phyloP scores from a whole-genome alignment of 2,888 invertebrate species.

The Halictus quadricinctus region DNA sequence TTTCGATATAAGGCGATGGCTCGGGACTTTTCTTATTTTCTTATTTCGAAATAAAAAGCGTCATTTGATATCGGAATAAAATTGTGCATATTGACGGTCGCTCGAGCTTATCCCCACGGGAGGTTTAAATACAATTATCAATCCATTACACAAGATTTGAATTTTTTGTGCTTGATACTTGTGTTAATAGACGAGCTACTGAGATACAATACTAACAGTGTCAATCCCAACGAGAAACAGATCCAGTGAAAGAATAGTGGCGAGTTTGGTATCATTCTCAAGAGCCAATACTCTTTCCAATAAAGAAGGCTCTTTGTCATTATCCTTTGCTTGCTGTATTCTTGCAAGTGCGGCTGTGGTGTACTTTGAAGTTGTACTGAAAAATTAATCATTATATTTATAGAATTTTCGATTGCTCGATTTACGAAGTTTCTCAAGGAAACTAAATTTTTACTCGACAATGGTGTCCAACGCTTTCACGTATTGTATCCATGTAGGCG shows the following conservation, averaged over 20 bases:
- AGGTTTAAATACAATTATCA: not conserved
- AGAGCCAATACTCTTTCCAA: slow-evolving; percentile 86
- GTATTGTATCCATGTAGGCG: slow-evolving; percentile 86
- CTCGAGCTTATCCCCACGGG: no score
- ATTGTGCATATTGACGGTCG: no score
- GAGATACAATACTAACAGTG: slow-evolving; percentile 84
- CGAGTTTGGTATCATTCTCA: slow-evolving; percentile 85
- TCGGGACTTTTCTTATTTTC: no score
- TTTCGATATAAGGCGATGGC: no score
- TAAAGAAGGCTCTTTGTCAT: slow-evolving; percentile 84
- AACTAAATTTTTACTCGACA: slow-evolving; percentile 83
- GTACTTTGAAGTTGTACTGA: slow-evolving; percentile 86
- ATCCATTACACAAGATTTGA: not conserved
- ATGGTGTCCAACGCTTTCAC: slow-evolving; percentile 88
- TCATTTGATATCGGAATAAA: no score
- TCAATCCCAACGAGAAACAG: slow-evolving; percentile 92
- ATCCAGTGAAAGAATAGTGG: slow-evolving; percentile 89
- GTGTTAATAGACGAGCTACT: no score
- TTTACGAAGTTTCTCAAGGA: not conserved
- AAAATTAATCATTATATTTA: slow-evolving; percentile 12
- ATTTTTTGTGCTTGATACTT: not conserved
- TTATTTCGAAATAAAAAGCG: no score
- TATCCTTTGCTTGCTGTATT: slow-evolving; percentile 72
- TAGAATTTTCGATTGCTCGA: no score
- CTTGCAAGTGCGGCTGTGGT: slow-evolving; percentile 84